Base-by-base conservation (phyloP, 2,113 vertebrate species). In the Prionailurus bengalensis region DNA sequence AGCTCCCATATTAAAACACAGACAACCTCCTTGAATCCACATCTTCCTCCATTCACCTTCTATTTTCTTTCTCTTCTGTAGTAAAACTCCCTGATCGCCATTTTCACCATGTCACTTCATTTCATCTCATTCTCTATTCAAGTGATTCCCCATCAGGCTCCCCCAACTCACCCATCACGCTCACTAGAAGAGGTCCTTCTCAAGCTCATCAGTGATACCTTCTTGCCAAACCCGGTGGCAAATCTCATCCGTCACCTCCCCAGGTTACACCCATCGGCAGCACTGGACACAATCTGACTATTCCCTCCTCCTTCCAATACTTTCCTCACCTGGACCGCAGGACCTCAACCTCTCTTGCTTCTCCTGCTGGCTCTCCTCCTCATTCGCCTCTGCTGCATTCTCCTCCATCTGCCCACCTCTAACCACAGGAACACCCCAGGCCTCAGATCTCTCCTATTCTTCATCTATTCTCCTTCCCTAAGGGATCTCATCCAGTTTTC, bases 111-210 rank as follows among this genome's bases (percentile, higher is more conserved):
- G 19, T 33, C 14, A 74, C 63, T 27, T 94, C 83, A 42, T 78
- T 53, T 79, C 51, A 48, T 39, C 9, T 39, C 74, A 33, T 29
- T 61, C 5, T 70, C 74, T 48, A 36, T 4, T 27, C 29, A 68
- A 66, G 5, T 39, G 51, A 51, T 4, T 90, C 70, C 17, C 48
- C 61, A 3, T n/a, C 11, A 45, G 45, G n/a, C 36, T 11, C 19
- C 10, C 48, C 2, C 85, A 2, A 10, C 13, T 39, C 0, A 51
- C 29, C 6, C 21, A 3, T 33, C 3, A 5, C 5, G 19, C 55
- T 48, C 66, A 92, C 21, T 25, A 29, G 42, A 91, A 80, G 19
- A 68, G 66, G 13, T 61, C 33, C 78, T 36, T 55, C 42, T 61
- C 58, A 17, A 45, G 73, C 42, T 16, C 29, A 33, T 7, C 53